Evolutionary conservation across 2,797 vertebrate genomes (phyloP), one percentile per base, ranked within the genome.

Genomic region (Poecile montanus): DNA sequence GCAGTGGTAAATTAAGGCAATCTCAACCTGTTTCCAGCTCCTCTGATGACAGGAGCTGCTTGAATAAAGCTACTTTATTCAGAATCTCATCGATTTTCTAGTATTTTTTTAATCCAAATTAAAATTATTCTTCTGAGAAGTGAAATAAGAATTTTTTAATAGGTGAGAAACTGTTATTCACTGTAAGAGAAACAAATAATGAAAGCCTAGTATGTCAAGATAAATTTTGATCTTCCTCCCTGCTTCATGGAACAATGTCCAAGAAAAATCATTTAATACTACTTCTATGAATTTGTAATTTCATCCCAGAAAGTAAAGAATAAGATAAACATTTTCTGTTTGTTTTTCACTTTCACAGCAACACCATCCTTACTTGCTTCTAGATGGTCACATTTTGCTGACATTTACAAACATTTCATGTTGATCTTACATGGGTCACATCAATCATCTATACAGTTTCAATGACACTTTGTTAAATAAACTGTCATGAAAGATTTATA

Each of bases 401-500:
- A 98, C 98, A 98, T 98, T 98, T 98, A 98, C 97, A 98, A 98
- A 98, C 97, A 98, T 98, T 98, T 98, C 97, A 97, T 98, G 98
- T 98, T 98, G 98, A 98, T 98, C 96, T 97, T 97, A 97, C 97
- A 96, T 77, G 95, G 97, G 97, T 97, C 97, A 97, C 97, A 98
- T 98, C 98, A 98, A 98, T 98, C 98, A 98, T 97, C 97, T 96
- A 94, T 98, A 97, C 97, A 97, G 97, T 97, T 98, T 98, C 97
- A 97, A 97, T 98, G 98, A 98, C 98, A 98, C 98, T 98, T 98
- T 98, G 97, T 98, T 98, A 98, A 98, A 98, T 98, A 98, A 98
- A 98, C 97, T 98, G 97, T 98, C 98, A 98, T 98, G 96, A 98
- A 98, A 98, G 98, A 98, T 98, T 98, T 98, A 98, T 98, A 97